Evolutionary conservation across 2,888 invertebrate genomes (phyloP), one percentile per base, ranked within the genome.

Genomic region (Pammene aurita): DNA sequence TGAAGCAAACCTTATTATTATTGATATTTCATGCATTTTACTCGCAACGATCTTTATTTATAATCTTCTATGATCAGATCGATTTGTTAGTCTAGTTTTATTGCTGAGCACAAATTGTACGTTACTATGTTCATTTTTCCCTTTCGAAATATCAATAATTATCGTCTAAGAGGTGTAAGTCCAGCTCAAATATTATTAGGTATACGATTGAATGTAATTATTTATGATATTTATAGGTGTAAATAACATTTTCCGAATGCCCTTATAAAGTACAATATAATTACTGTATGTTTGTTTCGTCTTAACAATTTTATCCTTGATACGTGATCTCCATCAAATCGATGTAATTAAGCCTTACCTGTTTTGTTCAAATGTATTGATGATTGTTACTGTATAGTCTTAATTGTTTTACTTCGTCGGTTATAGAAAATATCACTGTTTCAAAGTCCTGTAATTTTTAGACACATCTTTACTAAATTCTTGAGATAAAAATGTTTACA

Each of bases 181-280:
- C 26, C 60, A 69, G 68, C 68, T 69, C 68, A 68, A 68, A 68
- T 64, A 58, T 58, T 67, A 64, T 63, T 61, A 48, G 55, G 61
- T 64, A 66, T 68, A 48, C 41, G 41, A 61, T 67, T 60, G 42
- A 63, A 67, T 42, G 50, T 52, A 50, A 18, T 71, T 46, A 42
- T 67, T 66, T 63, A 67, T 70, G 18, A 52, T 57, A 61, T 71
- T 63, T 48, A 62, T 66, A 58, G 48, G 79, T 83, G 80, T 83
- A 81, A 82, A 77, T 87, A 90, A 90, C 90, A 90, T 90, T 90
- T 89, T 85, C 78, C 89, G 89, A 87, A 89, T 88, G 91, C 84
- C 76, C 77, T 78, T 78, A 74, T 80, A 67, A 70, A 87, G 89
- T 90, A 90, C 90, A 89, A 92, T 89, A 87, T 86, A 83, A 82